Evolutionary conservation across 1,140 invertebrate species (phyloP), one percentile per base, ranked within the genome.

Genomic region (Papilio aristodemus): DNA sequence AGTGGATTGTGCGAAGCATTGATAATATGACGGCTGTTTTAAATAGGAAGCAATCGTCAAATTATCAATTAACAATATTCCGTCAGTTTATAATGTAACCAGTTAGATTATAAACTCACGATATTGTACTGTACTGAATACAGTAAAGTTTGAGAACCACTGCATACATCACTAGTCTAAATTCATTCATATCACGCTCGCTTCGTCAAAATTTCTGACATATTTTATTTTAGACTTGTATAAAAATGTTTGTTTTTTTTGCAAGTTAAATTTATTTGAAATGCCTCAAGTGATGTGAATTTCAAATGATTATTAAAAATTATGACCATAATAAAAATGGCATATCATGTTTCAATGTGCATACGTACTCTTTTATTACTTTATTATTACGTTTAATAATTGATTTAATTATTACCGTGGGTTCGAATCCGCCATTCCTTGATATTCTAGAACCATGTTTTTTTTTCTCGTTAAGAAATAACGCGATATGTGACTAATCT

Each of bases 281-380:
- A 43, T 14, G n/a, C 41, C 17, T 43, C n/a, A 43, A 43, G 41
- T 39, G 38, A 39, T 39, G 38, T 39, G 38, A 43, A 43, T 43
- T 14, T 43, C 41, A 43, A 43, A 43, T 43, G 41, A n/a, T 43
- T 43, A 14, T 17, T 43, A 19, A 43, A 14, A 14, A 43, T 43
- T 43, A 43, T 17, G 8, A 14, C 6, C 0, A 19, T 43, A 17
- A 43, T 14, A 43, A 11, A 14, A 43, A 43, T 6, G 0, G 2
- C n/a, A 43, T 43, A 43, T 43, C 41, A 43, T 43, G 7, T 43
- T 43, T 43, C 41, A 43, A 17, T 17, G 41, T 17, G 41, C 41
- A 14, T 43, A 14, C 5, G 14, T 4, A 13, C 0, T 39, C 1
- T 43, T 43, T 43, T 43, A 43, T 43, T 43, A 43, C 14, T 7